Evolutionary conservation across 2,113 vertebrate genomes (phyloP), one percentile per base, ranked within the genome.

Genomic region (Nettapus auritus): DNA sequence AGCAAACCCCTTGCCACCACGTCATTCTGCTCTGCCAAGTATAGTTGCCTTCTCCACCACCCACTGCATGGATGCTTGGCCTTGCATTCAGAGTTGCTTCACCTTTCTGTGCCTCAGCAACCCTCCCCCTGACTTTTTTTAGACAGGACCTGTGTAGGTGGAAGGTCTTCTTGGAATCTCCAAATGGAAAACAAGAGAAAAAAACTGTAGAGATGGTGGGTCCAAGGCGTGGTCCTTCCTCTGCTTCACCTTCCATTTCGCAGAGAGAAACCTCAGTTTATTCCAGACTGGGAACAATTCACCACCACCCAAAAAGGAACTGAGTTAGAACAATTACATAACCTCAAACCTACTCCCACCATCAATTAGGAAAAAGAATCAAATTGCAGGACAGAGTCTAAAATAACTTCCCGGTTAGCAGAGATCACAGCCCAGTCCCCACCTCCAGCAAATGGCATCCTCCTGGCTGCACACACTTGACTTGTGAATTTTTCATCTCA

Each of bases 401-500:
- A 95, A 88, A 34, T 48, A 92, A 36, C 31, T 69, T 88, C 28
- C 10, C 18, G 53, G 11, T 13, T 81, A 10, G 4, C 52, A 52
- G 52, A 53, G 46, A 6, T 4, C 56, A 52, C 26, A 71, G 18
- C 31, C 66, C 48, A 25, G 76, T 82, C 38, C 71, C 31, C 82
- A 71, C 4, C 53, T 90, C 73, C 56, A 78, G 68, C 26, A 60
- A 21, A 86, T 19, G 18, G 52, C 42, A 56, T 26, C 75, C 59
- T 87, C 79, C 34, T 70, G 40, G 84, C 59, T 9, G 4, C 10
- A 1, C 0, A 0, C 5, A 21, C 57, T 84, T 33, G 13, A 62
- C 60, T 76, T 44, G 13, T 2, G n/a, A 62, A 31, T 50, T 71
- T 33, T 57, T 91, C 59, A 6, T 71, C 69, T 63, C 13, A 6